Base-by-base conservation (phyloP, 2,888 invertebrate species). In the Branchellion lobata region DNA sequence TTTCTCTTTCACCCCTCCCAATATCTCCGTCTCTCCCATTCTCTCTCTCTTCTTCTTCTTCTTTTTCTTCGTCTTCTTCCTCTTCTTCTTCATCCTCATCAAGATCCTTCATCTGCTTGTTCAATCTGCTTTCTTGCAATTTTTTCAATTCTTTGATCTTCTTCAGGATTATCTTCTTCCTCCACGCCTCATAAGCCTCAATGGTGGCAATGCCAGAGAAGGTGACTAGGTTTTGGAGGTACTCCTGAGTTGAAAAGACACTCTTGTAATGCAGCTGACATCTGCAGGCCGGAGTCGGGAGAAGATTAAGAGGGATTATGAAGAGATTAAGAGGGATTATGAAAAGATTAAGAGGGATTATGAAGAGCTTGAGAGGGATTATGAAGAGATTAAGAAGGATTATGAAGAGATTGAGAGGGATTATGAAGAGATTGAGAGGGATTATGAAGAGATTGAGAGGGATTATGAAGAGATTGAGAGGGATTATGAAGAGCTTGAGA, bases 211-310 rank as follows among this genome's bases (percentile, higher is more conserved):
- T 65, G 61, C n/a, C 1, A 1, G 1, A 0, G 57, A 53, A 5
- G 18, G 1, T 47, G 31, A 31, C 11, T 0, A 65, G 31, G 2
- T 34, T 36, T 0, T 61, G 77, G 11, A 77, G 33, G 65, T 77
- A 77, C 29, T 77, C 65, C 31, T 77, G 31, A 29, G 29, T 33
- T 34, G 21, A n/a, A 57, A 77, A 77, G 36, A 77, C n/a, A 36
- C 77, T 77, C 27, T 31, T 77, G 36, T 77, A 77, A 29, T 77
- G 61, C 33, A 57, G 27, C 36, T 77, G 77, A n/a, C 77, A 77
- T 65, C 77, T 77, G 69, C 11, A 8, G 24, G 65, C 11, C 24
- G n/a, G 8, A 51, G 18, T 18, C 3, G 1, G 5, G 18, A 31
- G 5, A 1, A 29, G 27, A 29, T 18, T 1, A 0, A 29, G 14